phyloP scores from a whole-genome alignment of 2,888 invertebrate species.

The Stenotaenia linearis region DNA sequence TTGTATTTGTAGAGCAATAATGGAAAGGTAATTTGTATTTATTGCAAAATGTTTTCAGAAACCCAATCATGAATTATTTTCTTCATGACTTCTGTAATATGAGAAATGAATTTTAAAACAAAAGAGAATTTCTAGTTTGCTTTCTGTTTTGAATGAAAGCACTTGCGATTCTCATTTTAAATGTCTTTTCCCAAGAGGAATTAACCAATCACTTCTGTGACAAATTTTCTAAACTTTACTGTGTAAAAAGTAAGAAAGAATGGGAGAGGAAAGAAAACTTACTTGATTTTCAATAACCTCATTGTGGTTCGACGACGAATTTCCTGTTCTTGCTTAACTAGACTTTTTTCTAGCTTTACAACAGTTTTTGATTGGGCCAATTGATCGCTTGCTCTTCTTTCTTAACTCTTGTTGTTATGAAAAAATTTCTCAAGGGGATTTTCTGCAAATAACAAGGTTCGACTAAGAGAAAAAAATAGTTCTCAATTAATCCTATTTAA shows the following conservation, averaged over 20 bases:
- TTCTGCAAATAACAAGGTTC: background rate
- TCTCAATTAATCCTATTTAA: no score
- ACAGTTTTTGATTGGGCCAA: background rate
- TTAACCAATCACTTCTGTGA: background rate
- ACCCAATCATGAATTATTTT: no score
- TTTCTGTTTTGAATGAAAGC: no score
- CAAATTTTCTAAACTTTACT: background rate
- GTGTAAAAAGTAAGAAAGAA: background rate
- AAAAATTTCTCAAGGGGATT: background rate
- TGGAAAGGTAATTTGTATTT: no score
- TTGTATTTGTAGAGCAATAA: no score
- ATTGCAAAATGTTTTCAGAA: no score
- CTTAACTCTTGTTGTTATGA: background rate
- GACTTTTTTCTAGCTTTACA: background rate
- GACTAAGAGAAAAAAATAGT: background rate
- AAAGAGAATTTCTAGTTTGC: no score
- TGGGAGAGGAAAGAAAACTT: background rate
- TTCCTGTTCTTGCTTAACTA: background rate
- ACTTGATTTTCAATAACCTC: background rate
- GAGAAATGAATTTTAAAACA: no score
- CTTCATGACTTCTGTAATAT: no score
- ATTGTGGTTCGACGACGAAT: background rate
- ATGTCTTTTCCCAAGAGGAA: background rate
- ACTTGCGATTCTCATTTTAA: no score
- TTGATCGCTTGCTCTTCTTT: background rate